Conservation (phyloP, 30 jellyfish, hydroid and myxozoan genomes). For the Chironex yamaguchii region DNA sequence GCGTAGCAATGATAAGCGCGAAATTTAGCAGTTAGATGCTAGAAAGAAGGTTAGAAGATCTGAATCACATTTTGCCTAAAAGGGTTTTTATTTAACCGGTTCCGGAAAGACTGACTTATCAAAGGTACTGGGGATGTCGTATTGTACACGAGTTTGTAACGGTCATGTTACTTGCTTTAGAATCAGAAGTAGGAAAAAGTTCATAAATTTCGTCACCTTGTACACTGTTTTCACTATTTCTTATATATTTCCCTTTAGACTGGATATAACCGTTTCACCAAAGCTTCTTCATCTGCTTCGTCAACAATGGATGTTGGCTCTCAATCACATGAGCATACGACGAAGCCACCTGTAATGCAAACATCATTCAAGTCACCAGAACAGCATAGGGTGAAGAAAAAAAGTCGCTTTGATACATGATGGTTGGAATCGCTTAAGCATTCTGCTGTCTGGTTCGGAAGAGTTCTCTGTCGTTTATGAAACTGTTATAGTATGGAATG, state of each 20-base stretch:
- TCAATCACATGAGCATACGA: conserved; percentile 29
- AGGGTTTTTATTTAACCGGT: not conserved
- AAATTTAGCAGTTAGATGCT: no score
- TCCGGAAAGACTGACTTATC: not conserved
- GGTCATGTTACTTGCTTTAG: not conserved
- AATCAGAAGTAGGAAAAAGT: not conserved
- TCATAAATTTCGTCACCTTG: not conserved
- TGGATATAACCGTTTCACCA: conserved; percentile 87
- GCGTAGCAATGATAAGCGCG: no score
- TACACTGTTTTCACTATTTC: no score
- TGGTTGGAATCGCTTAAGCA: no score
- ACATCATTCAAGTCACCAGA: conserved; percentile 70
- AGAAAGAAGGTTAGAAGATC: no score
- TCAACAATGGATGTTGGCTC: conserved; percentile 91
- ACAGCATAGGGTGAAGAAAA: conserved; percentile 55
- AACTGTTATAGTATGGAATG: no score
- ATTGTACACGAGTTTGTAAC: not conserved
- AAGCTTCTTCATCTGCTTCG: conserved; percentile 85
- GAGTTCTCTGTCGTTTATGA: no score
- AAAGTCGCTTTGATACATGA: conserved; percentile 12
- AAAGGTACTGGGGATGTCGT: not conserved
- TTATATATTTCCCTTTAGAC: conserved; percentile 67
- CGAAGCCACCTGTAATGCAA: conserved; percentile 65
- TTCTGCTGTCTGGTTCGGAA: no score
- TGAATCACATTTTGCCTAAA: not conserved